Evolutionary conservation across 1,140 invertebrate species (phyloP), one percentile per base, ranked within the genome.

Genomic region (Diplogasteroides magnus): DNA sequence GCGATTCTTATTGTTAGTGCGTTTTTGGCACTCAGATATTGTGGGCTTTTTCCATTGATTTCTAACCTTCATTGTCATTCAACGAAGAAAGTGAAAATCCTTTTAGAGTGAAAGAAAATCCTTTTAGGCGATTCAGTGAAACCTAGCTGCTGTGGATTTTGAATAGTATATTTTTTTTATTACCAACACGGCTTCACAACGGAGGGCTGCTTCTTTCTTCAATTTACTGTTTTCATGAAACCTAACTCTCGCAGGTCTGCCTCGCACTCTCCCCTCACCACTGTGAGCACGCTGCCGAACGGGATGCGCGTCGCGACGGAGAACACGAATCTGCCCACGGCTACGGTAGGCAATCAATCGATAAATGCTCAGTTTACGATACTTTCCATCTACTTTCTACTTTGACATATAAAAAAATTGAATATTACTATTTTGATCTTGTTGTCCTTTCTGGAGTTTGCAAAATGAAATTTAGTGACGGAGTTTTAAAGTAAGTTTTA

Each of bases 271-370:
- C 95, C 96, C 76, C 91, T 94, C 78, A 98, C 96, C 0, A 88
- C 88, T 84, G 88, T 94, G 6, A 91, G 92, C 29, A 89, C 88
- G 31, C 85, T 98, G 60, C 88, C 91, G 62, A 91, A 90, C 87
- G 95, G 95, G 31, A 88, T 98, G 81, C 87, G 92, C 83, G 89
- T 99, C 68, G 96, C 95, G 13, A 92, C 92, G 56, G 95, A 99
- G 87, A 93, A 98, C 82, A 94, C 90, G 69, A 93, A 94, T 66
- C 88, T 91, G 11, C 89, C 92, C 15, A 99, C 96, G 26, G 94
- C 94, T 64, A 98, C 96, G 2, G 86, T 99, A 76, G 94, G 95
- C 68, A 71, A 57, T 74, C 19, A 31, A 76, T 55, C 13, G 64
- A 2, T 29, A 15, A 31, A 3, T 58, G 19, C 11, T 23, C 23